Conservation (phyloP, 2,888 invertebrate genomes). For the Ischnus inquisitorius region DNA sequence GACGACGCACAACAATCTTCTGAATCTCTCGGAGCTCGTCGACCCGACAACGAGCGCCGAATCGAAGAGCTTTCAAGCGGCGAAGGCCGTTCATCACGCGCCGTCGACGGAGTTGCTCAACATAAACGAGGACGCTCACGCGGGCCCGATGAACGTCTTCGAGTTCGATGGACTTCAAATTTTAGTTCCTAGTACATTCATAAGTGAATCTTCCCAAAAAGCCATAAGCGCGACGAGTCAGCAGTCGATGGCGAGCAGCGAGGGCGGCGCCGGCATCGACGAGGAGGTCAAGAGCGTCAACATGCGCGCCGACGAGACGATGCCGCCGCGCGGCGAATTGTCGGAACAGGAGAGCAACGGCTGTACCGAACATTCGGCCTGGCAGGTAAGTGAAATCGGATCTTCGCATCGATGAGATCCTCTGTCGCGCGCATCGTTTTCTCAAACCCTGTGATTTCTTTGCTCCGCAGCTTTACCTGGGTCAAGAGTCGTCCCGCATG, state of each 20-base stretch:
- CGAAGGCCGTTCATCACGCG: conserved; percentile 79
- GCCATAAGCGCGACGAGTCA: conserved; percentile 84
- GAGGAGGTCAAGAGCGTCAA: conserved; percentile 87
- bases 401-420: no score
- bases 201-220: conserved; percentile 84
- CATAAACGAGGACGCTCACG: conserved; percentile 84
- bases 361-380: conserved; percentile 92
- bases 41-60: conserved; percentile 81
- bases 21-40: conserved; percentile 78
- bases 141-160: conserved; percentile 85
- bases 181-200: conserved; percentile 84
- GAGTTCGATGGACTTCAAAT: conserved; percentile 86
- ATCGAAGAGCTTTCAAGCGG: conserved; percentile 78
- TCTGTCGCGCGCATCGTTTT: neutral
- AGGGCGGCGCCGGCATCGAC: conserved; percentile 82
- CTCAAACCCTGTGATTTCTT: neutral
- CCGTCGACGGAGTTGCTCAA: conserved; percentile 82
- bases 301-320: conserved; percentile 94
- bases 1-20: conserved; percentile 70
- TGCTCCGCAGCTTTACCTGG: conserved; percentile 86
- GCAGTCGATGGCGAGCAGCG: conserved; percentile 84
- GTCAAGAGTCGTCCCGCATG: conserved; percentile 87
- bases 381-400: conserved; percentile 89
- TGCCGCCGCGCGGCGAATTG: conserved; percentile 95
- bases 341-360: conserved; percentile 95